Conservation (phyloP, 2,888 invertebrate genomes). For the Napeogenes sylphis region DNA sequence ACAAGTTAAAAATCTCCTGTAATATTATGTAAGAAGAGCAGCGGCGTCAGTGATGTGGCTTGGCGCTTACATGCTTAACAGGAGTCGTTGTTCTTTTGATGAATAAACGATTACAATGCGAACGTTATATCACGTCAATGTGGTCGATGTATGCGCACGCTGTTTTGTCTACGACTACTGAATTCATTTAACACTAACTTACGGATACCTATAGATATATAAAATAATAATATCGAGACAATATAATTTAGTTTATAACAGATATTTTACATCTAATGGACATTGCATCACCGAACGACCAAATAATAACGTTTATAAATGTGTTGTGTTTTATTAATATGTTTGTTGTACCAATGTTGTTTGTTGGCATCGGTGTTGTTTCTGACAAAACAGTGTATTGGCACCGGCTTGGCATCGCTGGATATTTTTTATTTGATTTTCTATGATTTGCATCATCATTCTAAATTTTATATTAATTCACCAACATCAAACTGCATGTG, state of each 20-base stretch:
- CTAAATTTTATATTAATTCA: conserved; percentile 28
- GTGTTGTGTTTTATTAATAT: too few relatives aligned
- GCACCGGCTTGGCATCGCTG: conserved; percentile 72
- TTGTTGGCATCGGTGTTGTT: not conserved
- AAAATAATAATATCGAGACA: not conserved
- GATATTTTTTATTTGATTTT: conserved; percentile 43
- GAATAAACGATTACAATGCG: conserved; percentile 43
- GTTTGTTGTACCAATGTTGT: too few relatives aligned
- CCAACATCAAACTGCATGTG: conserved; percentile 18
- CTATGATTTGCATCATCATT: conserved; percentile 65
- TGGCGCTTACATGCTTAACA: conserved; percentile 40
- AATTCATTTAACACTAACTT: not conserved
- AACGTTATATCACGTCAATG: conserved; percentile 47
- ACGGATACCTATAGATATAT: not conserved
- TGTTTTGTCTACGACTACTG: conserved; percentile 54
- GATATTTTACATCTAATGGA: not conserved
- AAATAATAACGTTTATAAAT: too few relatives aligned
- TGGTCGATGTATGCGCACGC: conserved; percentile 65
- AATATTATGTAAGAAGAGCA: conserved; percentile 9
- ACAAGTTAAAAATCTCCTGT: not conserved
- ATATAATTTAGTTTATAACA: not conserved
- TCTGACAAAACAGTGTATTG: conserved; percentile 53
- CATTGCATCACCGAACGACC: too few relatives aligned
- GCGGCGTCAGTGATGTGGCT: conserved; percentile 15
- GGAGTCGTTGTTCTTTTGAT: conserved; percentile 33